Evolutionary conservation across 2,113 vertebrate species (phyloP).

Genomic region (Neolamprologus hecqui): DNA sequence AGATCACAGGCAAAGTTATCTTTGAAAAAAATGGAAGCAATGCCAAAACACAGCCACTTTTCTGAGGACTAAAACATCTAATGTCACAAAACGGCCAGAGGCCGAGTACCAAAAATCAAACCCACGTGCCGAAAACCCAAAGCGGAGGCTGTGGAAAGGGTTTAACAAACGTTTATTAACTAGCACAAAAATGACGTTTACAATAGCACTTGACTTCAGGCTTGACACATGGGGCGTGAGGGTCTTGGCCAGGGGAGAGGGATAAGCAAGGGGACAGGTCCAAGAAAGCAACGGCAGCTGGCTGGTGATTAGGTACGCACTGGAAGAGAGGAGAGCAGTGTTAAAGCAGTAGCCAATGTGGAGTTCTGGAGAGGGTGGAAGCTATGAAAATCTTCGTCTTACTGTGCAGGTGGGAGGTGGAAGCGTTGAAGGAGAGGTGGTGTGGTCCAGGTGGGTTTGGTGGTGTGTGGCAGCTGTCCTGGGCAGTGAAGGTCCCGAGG

Average conservation of each 20-base stretch:
- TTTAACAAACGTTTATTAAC: neutral
- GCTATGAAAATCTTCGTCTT: accelerated
- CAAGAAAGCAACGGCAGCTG: neutral
- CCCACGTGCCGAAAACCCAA: neutral
- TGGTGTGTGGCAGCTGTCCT: too few relatives aligned
- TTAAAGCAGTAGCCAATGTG: accelerated
- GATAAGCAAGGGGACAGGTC: neutral
- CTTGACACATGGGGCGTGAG: neutral
- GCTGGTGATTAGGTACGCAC: accelerated
- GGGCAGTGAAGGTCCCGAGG: accelerated
- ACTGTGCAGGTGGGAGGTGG: neutral
- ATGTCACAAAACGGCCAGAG: accelerated
- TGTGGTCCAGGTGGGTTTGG: too few relatives aligned
- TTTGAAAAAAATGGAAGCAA: neutral
- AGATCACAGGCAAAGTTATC: slow-evolving; percentile 4
- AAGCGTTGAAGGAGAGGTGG: too few relatives aligned
- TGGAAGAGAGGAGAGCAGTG: neutral
- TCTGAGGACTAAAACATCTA: neutral
- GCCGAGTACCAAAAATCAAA: neutral
- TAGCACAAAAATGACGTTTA: neutral
- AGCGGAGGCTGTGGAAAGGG: neutral
- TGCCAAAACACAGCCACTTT: neutral
- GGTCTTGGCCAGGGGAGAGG: neutral
- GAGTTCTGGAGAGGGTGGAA: accelerated
- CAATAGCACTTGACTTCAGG: accelerated